Evolutionary conservation across 1,140 invertebrate species (phyloP).

Genomic region (Drosophila lowei): DNA sequence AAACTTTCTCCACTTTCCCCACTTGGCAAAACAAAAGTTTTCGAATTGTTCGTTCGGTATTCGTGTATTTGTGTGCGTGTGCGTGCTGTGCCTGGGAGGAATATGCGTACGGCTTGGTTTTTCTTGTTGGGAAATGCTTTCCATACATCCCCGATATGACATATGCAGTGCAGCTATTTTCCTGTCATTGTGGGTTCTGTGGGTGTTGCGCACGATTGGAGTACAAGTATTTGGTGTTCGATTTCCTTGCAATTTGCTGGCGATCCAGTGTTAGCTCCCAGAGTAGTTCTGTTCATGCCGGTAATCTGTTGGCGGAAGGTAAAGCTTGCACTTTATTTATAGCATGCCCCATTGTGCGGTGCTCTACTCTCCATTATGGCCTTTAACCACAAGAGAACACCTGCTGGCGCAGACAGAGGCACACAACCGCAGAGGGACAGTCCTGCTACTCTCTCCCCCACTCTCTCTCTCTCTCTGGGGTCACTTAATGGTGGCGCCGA

Average conservation of each 20-base stretch:
- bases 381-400: constrained; percentile 40
- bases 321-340: constrained; percentile 57
- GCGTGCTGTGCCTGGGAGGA: neutral
- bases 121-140: neutral
- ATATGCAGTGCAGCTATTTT: constrained; percentile 2
- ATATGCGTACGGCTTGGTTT: neutral
- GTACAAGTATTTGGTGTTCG: neutral
- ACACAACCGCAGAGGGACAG: constrained; percentile 8
- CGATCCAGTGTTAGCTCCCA: neutral
- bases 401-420: constrained; percentile 26
- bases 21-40: constrained; percentile 40
- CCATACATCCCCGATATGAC: neutral
- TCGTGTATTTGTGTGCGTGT: neutral
- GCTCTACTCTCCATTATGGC: constrained; percentile 34
- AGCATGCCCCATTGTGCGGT: constrained; percentile 42
- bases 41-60: neutral
- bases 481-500: constrained; percentile 39
- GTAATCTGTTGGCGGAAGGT: constrained; percentile 1
- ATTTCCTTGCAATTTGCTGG: neutral
- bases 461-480: constrained; percentile 20
- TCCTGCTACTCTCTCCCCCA: constrained; percentile 14
- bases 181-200: neutral
- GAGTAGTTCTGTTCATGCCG: neutral
- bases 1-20: constrained; percentile 36
- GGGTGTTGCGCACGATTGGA: neutral